Percentiles rank a stretch among this genome's conserved stretches.
phyloP scores from a whole-genome alignment of 1,140 invertebrate species.

The Euura lappo region DNA sequence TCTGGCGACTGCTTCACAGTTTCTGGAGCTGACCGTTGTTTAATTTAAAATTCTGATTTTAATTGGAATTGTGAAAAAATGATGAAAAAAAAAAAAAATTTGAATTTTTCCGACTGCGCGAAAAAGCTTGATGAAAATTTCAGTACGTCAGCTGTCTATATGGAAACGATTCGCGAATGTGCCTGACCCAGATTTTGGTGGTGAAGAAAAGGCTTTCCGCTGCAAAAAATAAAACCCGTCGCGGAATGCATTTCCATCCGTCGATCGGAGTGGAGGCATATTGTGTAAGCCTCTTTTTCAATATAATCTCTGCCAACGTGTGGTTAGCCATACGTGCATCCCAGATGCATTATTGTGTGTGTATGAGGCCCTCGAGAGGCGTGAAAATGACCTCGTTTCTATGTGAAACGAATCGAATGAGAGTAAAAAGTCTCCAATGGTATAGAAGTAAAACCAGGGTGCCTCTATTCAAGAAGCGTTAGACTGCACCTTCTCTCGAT shows the following conservation, averaged over 20 bases:
- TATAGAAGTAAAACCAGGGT: background rate
- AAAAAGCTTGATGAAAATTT: too few species aligned
- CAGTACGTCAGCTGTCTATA: background rate
- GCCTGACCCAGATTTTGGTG: background rate
- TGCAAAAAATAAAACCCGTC: background rate
- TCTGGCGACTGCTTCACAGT: background rate
- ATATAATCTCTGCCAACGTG: background rate
- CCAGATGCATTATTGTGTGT: background rate
- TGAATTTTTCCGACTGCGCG: background rate
- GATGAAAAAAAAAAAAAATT: background rate
- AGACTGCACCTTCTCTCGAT: constrained; percentile 7
- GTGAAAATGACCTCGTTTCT: background rate
- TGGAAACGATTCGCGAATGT: background rate
- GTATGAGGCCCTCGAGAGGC: background rate
- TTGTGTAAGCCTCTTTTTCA: background rate
- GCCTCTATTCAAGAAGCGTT: constrained; percentile 14
- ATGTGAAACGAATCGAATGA: background rate
- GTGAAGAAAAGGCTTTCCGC: too few species aligned
- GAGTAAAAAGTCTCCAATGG: background rate
- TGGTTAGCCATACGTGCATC: background rate
- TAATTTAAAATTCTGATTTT: too few species aligned
- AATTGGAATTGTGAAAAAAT: too few species aligned
- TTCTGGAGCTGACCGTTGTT: background rate
- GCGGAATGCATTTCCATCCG: background rate
- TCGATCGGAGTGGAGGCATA: background rate